Conservation (phyloP, 2,888 invertebrate species). For the Lithophane socia region DNA sequence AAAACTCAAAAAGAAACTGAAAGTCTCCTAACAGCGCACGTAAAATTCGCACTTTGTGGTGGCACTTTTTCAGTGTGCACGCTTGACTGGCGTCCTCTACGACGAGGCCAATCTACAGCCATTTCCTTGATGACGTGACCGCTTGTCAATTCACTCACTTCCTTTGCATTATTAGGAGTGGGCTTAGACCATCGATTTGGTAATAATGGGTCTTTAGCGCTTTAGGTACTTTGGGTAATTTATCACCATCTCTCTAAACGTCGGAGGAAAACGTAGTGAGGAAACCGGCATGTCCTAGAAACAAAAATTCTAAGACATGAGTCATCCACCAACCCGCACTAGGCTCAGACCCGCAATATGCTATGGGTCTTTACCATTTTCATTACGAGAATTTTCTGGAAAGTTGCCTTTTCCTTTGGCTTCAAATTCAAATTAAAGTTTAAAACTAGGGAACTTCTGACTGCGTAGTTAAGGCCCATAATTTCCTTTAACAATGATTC, state of each 20-base stretch:
- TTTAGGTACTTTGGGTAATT: not conserved
- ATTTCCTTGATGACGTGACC: slow-evolving; percentile 78
- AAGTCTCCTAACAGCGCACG: slow-evolving; percentile 36
- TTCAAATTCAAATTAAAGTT: not conserved
- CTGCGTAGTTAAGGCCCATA: slow-evolving; percentile 19
- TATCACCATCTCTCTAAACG: not conserved
- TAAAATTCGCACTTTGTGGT: slow-evolving; percentile 48
- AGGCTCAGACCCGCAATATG: not conserved
- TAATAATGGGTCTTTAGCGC: slow-evolving; percentile 6
- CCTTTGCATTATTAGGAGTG: slow-evolving; percentile 62
- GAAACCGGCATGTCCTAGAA: not conserved
- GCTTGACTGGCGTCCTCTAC: slow-evolving; percentile 78
- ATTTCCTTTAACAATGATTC: slow-evolving; percentile 29
- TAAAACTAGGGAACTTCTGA: slow-evolving; percentile 1
- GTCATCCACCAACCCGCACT: not conserved
- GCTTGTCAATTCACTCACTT: slow-evolving; percentile 69
- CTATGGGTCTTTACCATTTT: not conserved
- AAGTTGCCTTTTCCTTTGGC: not conserved
- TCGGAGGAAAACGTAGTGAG: not conserved
- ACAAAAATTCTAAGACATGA: not conserved
- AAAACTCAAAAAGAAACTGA: slow-evolving; percentile 44
- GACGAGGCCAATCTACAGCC: slow-evolving; percentile 72
- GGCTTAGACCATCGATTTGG: slow-evolving; percentile 42
- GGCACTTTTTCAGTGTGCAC: slow-evolving; percentile 73
- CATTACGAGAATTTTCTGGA: not conserved